A percentile compares a stretch with the other conserved stretches of the same genome.
phyloP scores from a whole-genome alignment of 2,113 vertebrate species.

The Cercocebus atys region DNA sequence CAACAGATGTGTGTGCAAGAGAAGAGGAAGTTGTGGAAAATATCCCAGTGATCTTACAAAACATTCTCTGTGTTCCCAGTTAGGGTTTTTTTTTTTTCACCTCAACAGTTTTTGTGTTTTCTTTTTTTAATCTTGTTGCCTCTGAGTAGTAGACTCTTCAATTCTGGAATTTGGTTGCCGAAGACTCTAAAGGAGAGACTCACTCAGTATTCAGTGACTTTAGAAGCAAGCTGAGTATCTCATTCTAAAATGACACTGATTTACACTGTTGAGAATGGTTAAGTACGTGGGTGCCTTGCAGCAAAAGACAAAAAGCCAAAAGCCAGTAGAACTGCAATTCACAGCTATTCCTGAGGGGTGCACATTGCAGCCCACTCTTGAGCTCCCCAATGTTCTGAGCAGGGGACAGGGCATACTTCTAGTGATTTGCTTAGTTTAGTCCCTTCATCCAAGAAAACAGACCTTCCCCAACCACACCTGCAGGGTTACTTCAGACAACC shows the following conservation, averaged over 20 bases:
- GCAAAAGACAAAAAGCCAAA: neutral
- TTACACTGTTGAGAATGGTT: neutral
- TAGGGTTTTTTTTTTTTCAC: neutral
- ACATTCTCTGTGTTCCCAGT: neutral
- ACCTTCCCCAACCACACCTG: neutral
- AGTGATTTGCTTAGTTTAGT: neutral
- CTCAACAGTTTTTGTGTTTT: neutral
- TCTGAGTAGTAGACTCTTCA: neutral
- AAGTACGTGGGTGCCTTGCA: neutral
- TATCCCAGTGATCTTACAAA: neutral
- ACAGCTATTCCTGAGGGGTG: neutral
- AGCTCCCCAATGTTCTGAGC: neutral
- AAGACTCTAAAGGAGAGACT: neutral
- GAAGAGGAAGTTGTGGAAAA: slow-evolving; percentile 40
- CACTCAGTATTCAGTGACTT: neutral
- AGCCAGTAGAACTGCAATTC: neutral
- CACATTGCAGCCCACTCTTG: neutral
- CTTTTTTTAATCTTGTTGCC: neutral
- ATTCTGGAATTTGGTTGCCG: neutral
- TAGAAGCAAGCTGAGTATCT: neutral
- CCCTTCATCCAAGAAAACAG: neutral
- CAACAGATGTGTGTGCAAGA: neutral
- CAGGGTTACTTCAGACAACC: neutral
- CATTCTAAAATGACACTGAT: neutral
- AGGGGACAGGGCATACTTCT: neutral